phyloP scores from a whole-genome alignment of 92 coral and sea anemone species.

The Umimayanthus chanpuru region DNA sequence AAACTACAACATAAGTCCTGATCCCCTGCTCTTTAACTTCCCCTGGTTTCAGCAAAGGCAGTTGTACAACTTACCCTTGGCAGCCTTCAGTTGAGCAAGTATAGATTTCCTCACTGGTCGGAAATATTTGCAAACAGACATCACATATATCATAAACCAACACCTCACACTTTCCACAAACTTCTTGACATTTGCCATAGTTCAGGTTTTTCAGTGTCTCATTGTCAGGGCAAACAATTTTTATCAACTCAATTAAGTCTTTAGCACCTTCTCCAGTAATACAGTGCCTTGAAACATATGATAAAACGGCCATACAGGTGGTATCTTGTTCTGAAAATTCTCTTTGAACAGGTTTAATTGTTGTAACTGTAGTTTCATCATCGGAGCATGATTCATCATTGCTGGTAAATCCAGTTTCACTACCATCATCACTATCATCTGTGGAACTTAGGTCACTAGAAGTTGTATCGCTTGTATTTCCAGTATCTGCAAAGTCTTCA shows the following conservation, averaged over 20 bases:
- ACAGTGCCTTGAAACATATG: conserved; percentile 59
- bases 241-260: conserved; percentile 53
- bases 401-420: too few species aligned
- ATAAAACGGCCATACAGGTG: conserved; percentile 55
- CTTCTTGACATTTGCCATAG: conserved; percentile 43
- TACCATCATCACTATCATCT: too few species aligned
- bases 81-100: conserved; percentile 53
- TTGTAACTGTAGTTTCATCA: too few species aligned
- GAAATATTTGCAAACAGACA: conserved; percentile 49
- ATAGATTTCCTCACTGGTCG: conserved; percentile 15
- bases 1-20: too few species aligned
- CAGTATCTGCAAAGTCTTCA: too few species aligned
- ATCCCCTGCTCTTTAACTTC: too few species aligned
- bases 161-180: conserved; percentile 58
- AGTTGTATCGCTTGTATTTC: too few species aligned
- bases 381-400: too few species aligned
- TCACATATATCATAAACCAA: conserved; percentile 54
- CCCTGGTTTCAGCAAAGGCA: too few species aligned
- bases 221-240: conserved; percentile 45
- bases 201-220: conserved; percentile 40
- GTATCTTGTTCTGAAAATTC: conserved; percentile 21
- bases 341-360: neutral
- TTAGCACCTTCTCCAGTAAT: conserved; percentile 58
- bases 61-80: conserved; percentile 46
- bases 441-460: too few species aligned